Conservation (phyloP, 2,113 vertebrate genomes). For the Chrysemys picta region DNA sequence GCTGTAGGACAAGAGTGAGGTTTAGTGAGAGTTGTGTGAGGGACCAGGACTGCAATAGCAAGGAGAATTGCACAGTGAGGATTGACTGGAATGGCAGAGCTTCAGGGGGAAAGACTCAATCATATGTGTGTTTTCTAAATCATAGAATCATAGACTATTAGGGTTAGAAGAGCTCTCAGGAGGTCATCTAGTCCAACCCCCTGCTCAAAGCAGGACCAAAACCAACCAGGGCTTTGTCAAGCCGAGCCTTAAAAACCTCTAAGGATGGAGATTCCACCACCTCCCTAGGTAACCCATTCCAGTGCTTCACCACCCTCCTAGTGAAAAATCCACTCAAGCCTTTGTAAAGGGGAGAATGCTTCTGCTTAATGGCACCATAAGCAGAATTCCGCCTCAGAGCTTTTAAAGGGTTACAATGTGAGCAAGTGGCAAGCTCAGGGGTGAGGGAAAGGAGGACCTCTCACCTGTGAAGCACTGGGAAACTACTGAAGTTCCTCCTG, state of each 20-base stretch:
- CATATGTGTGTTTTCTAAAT: not conserved
- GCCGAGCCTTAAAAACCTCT: no score
- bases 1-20: not conserved
- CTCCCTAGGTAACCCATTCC: no score
- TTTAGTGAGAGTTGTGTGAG: not conserved
- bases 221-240: no score
- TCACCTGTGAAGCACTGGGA: not conserved
- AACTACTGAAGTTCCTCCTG: not conserved
- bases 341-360: not conserved
- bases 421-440: not conserved
- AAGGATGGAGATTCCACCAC: no score
- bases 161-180: no score
- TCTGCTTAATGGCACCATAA: not conserved
- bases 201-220: no score
- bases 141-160: no score
- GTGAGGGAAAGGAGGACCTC: not conserved
- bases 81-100: not conserved
- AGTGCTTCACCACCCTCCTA: no score
- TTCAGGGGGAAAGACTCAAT: not conserved
- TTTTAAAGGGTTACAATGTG: not conserved
- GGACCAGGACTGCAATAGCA: not conserved
- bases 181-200: no score
- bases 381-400: not conserved
- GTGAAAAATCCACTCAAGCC: not conserved
- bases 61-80: not conserved